Conservation (phyloP, 2,888 invertebrate species). For the Athrips mouffetella region DNA sequence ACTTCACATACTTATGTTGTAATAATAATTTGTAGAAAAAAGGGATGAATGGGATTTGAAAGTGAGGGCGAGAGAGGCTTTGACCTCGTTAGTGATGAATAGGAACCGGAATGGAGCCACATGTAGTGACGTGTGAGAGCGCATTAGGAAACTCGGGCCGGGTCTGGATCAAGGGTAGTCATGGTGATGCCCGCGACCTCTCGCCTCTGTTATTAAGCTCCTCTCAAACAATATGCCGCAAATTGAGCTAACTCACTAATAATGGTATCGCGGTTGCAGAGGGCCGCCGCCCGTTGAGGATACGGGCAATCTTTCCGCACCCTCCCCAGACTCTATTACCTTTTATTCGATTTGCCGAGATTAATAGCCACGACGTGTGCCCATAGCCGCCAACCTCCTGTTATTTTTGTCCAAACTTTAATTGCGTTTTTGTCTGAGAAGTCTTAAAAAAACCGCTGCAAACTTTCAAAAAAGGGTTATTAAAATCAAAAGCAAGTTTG, state of each 20-base stretch:
- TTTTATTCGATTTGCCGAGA: slow-evolving; percentile 69
- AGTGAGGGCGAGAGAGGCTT: neutral
- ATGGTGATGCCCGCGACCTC: slow-evolving; percentile 62
- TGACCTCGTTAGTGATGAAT: slow-evolving; percentile 21
- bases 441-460: slow-evolving; percentile 23
- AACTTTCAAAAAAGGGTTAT: slow-evolving; percentile 32
- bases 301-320: slow-evolving; percentile 60
- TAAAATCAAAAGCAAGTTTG: slow-evolving; percentile 22
- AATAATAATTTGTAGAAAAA: no score
- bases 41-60: no score
- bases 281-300: slow-evolving; percentile 61
- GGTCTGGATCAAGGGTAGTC: slow-evolving; percentile 57
- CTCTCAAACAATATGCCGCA: slow-evolving; percentile 77
- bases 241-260: slow-evolving; percentile 78
- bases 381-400: slow-evolving; percentile 38
- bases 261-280: slow-evolving; percentile 68
- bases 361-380: slow-evolving; percentile 62
- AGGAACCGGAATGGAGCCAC: slow-evolving; percentile 20
- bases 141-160: slow-evolving; percentile 30
- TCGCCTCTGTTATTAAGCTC: slow-evolving; percentile 73
- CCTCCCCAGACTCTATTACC: slow-evolving; percentile 55
- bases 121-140: slow-evolving; percentile 28
- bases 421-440: slow-evolving; percentile 28
- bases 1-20: neutral
- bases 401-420: slow-evolving; percentile 31